Conservation (phyloP, 1,140 invertebrate genomes). For the Dreissena polymorpha region DNA sequence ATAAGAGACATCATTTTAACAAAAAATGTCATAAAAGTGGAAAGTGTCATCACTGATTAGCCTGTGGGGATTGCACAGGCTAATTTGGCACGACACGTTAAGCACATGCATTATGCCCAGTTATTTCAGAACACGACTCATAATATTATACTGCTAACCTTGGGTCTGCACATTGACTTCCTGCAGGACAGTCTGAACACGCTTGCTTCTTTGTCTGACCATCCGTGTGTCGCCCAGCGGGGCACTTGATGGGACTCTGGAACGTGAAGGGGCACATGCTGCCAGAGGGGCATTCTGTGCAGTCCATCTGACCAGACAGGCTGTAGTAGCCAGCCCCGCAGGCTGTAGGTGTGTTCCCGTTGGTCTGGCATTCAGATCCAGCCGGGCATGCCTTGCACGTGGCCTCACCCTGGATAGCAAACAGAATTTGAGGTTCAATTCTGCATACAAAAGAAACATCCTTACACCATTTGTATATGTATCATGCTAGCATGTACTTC, state of each 20-base stretch:
- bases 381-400: slow-evolving; percentile 71
- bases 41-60: too few relatives aligned
- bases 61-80: too few relatives aligned
- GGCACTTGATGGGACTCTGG: slow-evolving; percentile 67
- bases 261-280: slow-evolving; percentile 70
- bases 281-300: slow-evolving; percentile 72
- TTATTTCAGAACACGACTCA: too few relatives aligned
- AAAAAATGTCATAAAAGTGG: too few relatives aligned
- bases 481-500: too few relatives aligned
- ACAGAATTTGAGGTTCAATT: not conserved
- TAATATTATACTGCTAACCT: slow-evolving; percentile 54
- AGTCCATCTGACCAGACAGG: slow-evolving; percentile 62
- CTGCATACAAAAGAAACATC: too few relatives aligned
- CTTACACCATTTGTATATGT: too few relatives aligned
- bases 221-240: slow-evolving; percentile 65
- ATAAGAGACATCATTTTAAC: too few relatives aligned
- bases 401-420: slow-evolving; percentile 63
- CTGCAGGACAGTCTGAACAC: slow-evolving; percentile 73
- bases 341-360: slow-evolving; percentile 54
- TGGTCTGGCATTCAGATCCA: slow-evolving; percentile 67
- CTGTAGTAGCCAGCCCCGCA: slow-evolving; percentile 74
- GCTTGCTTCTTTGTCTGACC: slow-evolving; percentile 56
- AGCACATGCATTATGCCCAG: too few relatives aligned
- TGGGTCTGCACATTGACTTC: slow-evolving; percentile 66
- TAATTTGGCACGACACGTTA: too few relatives aligned